Evolutionary conservation across 2,888 invertebrate species (phyloP).

Genomic region (Phyto melanocephala): DNA sequence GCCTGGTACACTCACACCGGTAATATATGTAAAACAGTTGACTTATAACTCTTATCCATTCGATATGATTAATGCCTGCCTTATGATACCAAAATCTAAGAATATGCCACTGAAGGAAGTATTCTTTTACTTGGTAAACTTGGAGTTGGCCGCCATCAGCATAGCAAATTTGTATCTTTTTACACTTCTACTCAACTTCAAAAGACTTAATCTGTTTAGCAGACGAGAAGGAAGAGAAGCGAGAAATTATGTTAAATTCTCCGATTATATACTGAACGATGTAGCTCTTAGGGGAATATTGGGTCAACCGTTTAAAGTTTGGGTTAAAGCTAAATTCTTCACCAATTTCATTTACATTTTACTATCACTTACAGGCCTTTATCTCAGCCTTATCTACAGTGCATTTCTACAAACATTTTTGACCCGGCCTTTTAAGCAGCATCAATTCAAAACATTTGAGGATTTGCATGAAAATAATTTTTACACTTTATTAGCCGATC

Average conservation of each 20-base stretch:
- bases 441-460: conserved; percentile 19
- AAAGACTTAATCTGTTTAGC: neutral
- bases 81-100: conserved; percentile 36
- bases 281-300: conserved; percentile 43
- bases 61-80: conserved; percentile 5
- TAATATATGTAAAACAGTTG: neutral
- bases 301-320: conserved; percentile 41
- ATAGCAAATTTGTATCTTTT: conserved; percentile 17
- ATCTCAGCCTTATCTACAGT: conserved; percentile 26
- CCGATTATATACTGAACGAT: conserved; percentile 36
- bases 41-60: conserved; percentile 39
- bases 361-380: conserved; percentile 38
- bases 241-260: neutral
- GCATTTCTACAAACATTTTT: conserved; percentile 46
- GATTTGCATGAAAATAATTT: conserved; percentile 24
- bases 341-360: conserved; percentile 48
- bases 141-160: conserved; percentile 7
- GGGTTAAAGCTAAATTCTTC: neutral
- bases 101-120: conserved; percentile 11
- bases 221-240: neutral
- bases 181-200: conserved; percentile 24
- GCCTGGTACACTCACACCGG: conserved; percentile 9
- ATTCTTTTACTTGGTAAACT: conserved; percentile 17
- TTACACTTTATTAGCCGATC: conserved; percentile 4
- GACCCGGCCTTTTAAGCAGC: conserved; percentile 35